These are phyloP conservation scores for Drosophila ananassae DNA, from an alignment of 1,140 invertebrate genomes.

Conservation along the genomic window DNA sequence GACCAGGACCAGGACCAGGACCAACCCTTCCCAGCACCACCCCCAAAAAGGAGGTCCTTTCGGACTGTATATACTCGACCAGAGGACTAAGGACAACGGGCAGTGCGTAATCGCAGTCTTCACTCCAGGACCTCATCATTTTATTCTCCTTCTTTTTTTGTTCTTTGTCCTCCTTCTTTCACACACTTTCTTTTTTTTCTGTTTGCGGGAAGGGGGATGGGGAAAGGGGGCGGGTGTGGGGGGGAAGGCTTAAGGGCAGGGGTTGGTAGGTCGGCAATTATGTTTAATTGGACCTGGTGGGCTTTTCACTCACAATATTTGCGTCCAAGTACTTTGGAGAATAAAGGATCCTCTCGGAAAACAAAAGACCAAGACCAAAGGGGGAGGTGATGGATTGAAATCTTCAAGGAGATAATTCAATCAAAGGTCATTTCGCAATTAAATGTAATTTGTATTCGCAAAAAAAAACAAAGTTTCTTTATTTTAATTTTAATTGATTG, in stretches of 20 bases:
- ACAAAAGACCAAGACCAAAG: not conserved
- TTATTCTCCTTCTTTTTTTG: conserved; percentile 11
- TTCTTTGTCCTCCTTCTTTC: conserved; percentile 26
- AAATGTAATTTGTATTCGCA: not conserved
- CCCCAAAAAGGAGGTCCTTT: conserved; percentile 6
- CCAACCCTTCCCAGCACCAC: conserved; percentile 53
- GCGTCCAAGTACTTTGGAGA: conserved; percentile 40
- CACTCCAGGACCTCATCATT: conserved; percentile 31
- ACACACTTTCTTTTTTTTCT: conserved; percentile 8
- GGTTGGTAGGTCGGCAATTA: conserved; percentile 56
- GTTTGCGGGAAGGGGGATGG: not conserved
- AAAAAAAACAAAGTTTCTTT: no score
- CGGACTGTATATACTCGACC: conserved; percentile 44
- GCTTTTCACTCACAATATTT: conserved; percentile 50
- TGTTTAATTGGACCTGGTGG: conserved; percentile 76
- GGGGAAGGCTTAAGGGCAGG: not conserved
- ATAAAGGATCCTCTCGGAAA: conserved; percentile 14
- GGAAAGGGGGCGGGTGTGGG: no score
- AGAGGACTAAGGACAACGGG: not conserved
- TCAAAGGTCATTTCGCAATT: conserved; percentile 2
- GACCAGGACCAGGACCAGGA: conserved; percentile 11
- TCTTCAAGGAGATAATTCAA: conserved; percentile 12
- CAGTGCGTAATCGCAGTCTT: conserved; percentile 24
- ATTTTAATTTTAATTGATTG: no score
- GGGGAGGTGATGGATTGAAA: conserved; percentile 16